phyloP scores from a whole-genome alignment of 2,797 vertebrate species.

The Muraenolepis orangiensis region DNA sequence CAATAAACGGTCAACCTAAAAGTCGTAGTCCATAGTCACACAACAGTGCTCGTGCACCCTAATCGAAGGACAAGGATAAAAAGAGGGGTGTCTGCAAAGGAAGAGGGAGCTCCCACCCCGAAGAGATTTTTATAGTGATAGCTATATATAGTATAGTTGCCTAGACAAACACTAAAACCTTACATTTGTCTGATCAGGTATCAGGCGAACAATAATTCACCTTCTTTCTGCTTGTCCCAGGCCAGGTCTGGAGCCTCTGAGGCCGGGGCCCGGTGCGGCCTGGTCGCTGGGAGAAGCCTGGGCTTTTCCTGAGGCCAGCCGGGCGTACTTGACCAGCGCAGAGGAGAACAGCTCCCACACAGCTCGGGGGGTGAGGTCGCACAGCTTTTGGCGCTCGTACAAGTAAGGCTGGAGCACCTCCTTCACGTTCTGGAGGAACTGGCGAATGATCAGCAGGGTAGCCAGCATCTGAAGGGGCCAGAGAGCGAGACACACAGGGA shows the following conservation, averaged over 20 bases:
- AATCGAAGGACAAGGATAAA: not conserved
- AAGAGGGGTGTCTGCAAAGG: no score
- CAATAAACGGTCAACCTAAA: no score
- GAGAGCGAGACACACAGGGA: slow-evolving; percentile 3
- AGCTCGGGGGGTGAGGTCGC: slow-evolving; percentile 78
- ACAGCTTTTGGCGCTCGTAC: slow-evolving; percentile 85
- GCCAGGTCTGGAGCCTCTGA: slow-evolving; percentile 62
- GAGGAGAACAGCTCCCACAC: slow-evolving; percentile 78
- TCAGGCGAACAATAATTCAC: slow-evolving; percentile 28
- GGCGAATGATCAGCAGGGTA: slow-evolving; percentile 93
- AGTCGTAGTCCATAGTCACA: no score
- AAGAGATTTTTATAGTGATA: no score
- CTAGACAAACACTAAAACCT: no score
- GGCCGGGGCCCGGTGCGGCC: slow-evolving; percentile 54
- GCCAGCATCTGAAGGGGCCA: slow-evolving; percentile 85
- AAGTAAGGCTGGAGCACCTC: slow-evolving; percentile 95
- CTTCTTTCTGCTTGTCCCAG: slow-evolving; percentile 61
- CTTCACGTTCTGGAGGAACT: slow-evolving; percentile 92
- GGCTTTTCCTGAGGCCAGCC: slow-evolving; percentile 65
- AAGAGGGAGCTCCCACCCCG: no score
- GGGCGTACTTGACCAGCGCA: slow-evolving; percentile 73
- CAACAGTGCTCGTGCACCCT: no score
- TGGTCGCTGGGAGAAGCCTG: slow-evolving; percentile 64
- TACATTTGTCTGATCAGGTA: not conserved
- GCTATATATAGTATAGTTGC: not conserved